Evolutionary conservation across 2,888 invertebrate species (phyloP), one percentile per base, ranked within the genome.

Genomic region (Brenthis ino): DNA sequence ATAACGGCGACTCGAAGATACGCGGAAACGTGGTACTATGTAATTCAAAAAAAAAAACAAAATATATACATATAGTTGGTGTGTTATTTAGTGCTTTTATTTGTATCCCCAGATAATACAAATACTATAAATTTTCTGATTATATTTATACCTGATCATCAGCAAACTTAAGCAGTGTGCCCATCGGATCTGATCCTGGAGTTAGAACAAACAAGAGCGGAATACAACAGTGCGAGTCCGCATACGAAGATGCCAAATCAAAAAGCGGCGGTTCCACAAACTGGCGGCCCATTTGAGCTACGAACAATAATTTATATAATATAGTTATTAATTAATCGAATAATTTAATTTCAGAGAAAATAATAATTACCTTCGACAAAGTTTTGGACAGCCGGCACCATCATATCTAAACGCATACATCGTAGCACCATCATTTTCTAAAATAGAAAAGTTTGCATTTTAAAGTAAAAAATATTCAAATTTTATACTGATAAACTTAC

Each of bases 111-210:
- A 8, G 37, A 43, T 43, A 11, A 0, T 43, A 3, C 37, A 43
- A 8, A 11, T 43, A 11, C 37, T 11, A 11, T 11, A 11, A 11
- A 11, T 43, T 43, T 43, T 37, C 12, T n/a, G 8, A 37, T 14
- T 56, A 1, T 16, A 48, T 48, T 11, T 43, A 70, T 78, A 93
- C 94, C 91, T 97, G 97, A 83, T 98, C 98, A 74, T 98, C 98
- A 28, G 98, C 98, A 87, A 98, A 98, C 86, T 98, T 97, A 2
- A 98, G 93, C 51, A 99, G 86, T 0, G 97, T 95, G 33, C 97
- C 97, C 80, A 97, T 98, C 0, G 99, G 99, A 93, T 99, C 99
- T 0, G 98, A 97, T 4, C 98, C 98, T 0, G 98, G 98, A 0
- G 98, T 98, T 71, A 99, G 88, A 37, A 99, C 95, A 81, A 99